These are phyloP conservation scores for Drosophila carrolli DNA, from an alignment of 1,140 invertebrate species.

Conservation along the genomic window DNA sequence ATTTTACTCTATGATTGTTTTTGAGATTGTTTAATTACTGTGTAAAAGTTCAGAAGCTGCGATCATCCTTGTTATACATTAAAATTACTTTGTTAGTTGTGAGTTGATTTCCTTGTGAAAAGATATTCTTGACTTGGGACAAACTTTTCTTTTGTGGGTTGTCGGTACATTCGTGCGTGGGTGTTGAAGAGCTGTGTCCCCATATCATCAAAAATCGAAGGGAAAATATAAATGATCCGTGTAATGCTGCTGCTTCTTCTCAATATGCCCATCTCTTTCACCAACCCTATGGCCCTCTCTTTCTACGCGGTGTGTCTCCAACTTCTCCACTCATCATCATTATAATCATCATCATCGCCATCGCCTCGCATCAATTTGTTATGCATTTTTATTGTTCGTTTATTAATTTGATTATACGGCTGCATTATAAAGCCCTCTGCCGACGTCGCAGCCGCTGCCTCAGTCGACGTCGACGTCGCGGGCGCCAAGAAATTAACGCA, in stretches of 20 bases:
- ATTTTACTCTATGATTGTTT: no score
- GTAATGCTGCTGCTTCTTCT: constrained; percentile 54
- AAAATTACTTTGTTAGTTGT: no score
- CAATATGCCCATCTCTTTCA: background rate
- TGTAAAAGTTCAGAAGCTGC: no score
- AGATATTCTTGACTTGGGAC: no score
- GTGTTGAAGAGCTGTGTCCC: constrained; percentile 34
- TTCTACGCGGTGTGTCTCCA: constrained; percentile 30
- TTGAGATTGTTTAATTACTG: no score
- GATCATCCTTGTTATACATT: no score
- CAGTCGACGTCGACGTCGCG: constrained; percentile 3
- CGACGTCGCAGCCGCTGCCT: constrained; percentile 3
- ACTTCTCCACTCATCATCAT: constrained; percentile 25
- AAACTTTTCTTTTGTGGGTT: background rate
- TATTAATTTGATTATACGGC: constrained; percentile 79
- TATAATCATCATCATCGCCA: constrained; percentile 6
- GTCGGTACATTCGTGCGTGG: background rate
- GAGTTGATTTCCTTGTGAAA: no score
- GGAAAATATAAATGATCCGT: constrained; percentile 60
- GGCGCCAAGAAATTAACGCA: constrained; percentile 62
- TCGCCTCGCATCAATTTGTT: constrained; percentile 73
- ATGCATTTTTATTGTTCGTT: constrained; percentile 81
- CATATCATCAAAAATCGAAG: constrained; percentile 70
- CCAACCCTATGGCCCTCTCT: background rate
- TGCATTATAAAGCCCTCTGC: constrained; percentile 64